Percentiles rank a stretch among this genome's conserved stretches.
Evolutionary conservation across 2,113 vertebrate genomes (phyloP).

Genomic region (Clupea harengus): DNA sequence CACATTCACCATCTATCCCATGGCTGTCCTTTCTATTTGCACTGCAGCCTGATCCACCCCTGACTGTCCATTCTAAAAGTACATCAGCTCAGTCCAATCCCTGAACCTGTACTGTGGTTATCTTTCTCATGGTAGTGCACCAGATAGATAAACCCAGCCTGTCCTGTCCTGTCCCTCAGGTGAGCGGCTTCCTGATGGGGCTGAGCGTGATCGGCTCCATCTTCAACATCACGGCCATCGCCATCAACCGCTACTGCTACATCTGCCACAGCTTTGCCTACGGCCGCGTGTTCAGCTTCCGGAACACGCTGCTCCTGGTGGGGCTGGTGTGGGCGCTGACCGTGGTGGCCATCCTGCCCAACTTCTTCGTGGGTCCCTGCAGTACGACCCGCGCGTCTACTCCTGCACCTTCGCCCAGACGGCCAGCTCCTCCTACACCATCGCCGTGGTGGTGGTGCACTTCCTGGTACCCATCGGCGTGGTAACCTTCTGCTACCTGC

Average conservation of each 20-base stretch:
- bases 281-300: slow-evolving; percentile 76
- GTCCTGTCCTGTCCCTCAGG: slow-evolving; percentile 40
- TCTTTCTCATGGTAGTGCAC: not conserved
- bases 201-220: slow-evolving; percentile 89
- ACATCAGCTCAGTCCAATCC: not conserved
- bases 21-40: not conserved
- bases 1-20: not conserved
- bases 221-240: slow-evolving; percentile 90
- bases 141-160: not conserved
- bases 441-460: slow-evolving; percentile 80
- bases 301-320: slow-evolving; percentile 80
- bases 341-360: slow-evolving; percentile 79
- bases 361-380: slow-evolving; percentile 86
- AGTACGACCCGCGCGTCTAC: slow-evolving; percentile 84
- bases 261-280: slow-evolving; percentile 86
- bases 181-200: slow-evolving; percentile 91
- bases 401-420: slow-evolving; percentile 89
- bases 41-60: not conserved
- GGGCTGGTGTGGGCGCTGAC: slow-evolving; percentile 80
- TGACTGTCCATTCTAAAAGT: not conserved
- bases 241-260: slow-evolving; percentile 88
- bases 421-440: slow-evolving; percentile 80
- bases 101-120: too few relatives aligned
- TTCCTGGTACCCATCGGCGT: slow-evolving; percentile 86
- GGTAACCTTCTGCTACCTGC: slow-evolving; percentile 88